Evolutionary conservation across 1,140 invertebrate species (phyloP).

Genomic region (Saccostrea cuccullata): DNA sequence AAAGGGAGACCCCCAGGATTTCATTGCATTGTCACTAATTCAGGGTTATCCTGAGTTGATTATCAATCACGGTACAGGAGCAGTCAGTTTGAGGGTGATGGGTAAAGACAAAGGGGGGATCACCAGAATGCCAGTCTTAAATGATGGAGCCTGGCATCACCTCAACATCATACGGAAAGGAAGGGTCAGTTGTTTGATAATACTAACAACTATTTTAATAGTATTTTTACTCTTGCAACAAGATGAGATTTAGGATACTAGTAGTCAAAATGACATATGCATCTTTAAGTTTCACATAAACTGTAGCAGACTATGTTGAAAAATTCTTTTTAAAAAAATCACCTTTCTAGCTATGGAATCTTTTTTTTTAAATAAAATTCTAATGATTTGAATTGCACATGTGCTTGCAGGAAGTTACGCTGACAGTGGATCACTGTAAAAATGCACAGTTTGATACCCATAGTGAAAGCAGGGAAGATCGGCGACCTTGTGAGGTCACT

Average conservation of each 20-base stretch:
- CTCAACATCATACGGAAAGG: conserved; percentile 97
- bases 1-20: conserved; percentile 83
- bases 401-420: conserved; percentile 73
- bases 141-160: conserved; percentile 97
- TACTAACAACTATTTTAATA: neutral
- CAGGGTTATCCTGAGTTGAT: conserved; percentile 92
- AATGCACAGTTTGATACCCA: conserved; percentile 87
- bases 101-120: conserved; percentile 62
- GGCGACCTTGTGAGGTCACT: conserved; percentile 91
- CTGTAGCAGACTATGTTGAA: too few species aligned
- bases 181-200: conserved; percentile 81
- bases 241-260: too few species aligned
- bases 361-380: too few species aligned
- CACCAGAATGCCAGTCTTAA: conserved; percentile 85
- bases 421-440: conserved; percentile 95
- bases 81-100: conserved; percentile 91
- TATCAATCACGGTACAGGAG: conserved; percentile 97
- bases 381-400: too few species aligned
- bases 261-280: too few species aligned
- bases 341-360: too few species aligned
- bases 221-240: too few species aligned
- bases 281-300: too few species aligned
- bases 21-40: conserved; percentile 94
- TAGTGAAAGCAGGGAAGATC: conserved; percentile 84
- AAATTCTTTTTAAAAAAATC: too few species aligned